These are phyloP conservation scores for Ectemnius lituratus DNA, from an alignment of 2,888 invertebrate species.

Conservation along the genomic window DNA sequence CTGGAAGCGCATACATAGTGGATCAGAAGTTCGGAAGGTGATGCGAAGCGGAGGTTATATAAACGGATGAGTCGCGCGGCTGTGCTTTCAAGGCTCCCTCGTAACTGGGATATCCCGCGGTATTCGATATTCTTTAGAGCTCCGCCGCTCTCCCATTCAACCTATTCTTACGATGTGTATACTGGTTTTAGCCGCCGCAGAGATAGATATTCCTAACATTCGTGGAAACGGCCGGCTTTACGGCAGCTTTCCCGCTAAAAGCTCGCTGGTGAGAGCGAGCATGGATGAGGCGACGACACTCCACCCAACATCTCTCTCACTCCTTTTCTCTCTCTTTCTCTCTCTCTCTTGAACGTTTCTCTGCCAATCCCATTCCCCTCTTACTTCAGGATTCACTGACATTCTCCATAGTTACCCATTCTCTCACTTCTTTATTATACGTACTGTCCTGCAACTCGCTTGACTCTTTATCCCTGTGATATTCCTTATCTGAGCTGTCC, in stretches of 20 bases:
- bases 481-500: too few relatives aligned
- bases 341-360: conserved; percentile 7
- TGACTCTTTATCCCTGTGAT: too few relatives aligned
- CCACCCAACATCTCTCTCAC: conserved; percentile 31
- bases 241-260: conserved; percentile 64
- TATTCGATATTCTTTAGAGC: conserved; percentile 65
- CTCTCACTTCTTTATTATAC: too few relatives aligned
- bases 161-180: conserved; percentile 65
- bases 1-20: conserved; percentile 13
- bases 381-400: too few relatives aligned
- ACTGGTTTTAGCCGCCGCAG: conserved; percentile 57
- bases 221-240: conserved; percentile 66
- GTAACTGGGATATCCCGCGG: conserved; percentile 45
- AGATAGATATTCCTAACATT: conserved; percentile 66
- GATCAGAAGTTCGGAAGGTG: conserved; percentile 41
- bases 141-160: conserved; percentile 57
- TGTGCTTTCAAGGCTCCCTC: conserved; percentile 35
- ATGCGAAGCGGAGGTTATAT: conserved; percentile 20
- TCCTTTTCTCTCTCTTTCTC: conserved; percentile 9
- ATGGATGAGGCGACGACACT: too few relatives aligned
- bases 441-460: too few relatives aligned
- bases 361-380: neutral
- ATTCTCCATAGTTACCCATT: too few relatives aligned
- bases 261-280: conserved; percentile 37
- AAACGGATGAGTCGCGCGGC: conserved; percentile 31